Base-by-base conservation (phyloP, 2,797 vertebrate genomes). In the Astyanax mexicanus region DNA sequence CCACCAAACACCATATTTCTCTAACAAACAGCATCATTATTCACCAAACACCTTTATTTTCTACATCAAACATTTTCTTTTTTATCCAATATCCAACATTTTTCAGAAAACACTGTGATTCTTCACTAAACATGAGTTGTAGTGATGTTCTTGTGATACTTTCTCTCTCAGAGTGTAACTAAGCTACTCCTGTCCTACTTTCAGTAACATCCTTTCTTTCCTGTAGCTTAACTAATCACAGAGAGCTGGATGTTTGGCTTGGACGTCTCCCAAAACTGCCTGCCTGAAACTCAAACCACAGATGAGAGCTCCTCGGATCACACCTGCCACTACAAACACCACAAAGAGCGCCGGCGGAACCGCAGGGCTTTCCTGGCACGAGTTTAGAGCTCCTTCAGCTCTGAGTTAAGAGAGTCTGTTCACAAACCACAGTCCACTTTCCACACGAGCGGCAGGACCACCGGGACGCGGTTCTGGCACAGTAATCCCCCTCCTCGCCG, bases 321-420 rank as follows among this genome's bases (percentile, higher is more conserved):
- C 29, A 57, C 12, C 29, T 29, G 54, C 25, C 25, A 32, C 25
- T 57, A 32, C 29, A 65, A 57, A 45, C 47, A 29, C 60, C 21
- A 7, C 25, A 57, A 57, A 12, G 17, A 57, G 54, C 25, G 2
- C 21, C 52, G 21, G 19, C 27, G 27, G 29, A 57, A 57, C 54
- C 25, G 17, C 54, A 57, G 29, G 17, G 25, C n/a, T 57, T 73
- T 47, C 49, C 45, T 62, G 79, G 51, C 51, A 52, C 21, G 81
- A 47, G 12, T 49, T 47, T 10, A 80, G 60, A 55, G 51, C 40
- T 27, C 11, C 49, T 64, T 55, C 51, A 23, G 49, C 47, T 66
- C 49, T 4, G n/a, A 6, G 13, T 66, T 25, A 66, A 8, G 25
- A 55, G 61, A 65, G 72, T 9, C 54, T 57, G 55, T 45, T 66